Base-by-base conservation (phyloP, 2,888 invertebrate genomes). In the Lottia scabra region DNA sequence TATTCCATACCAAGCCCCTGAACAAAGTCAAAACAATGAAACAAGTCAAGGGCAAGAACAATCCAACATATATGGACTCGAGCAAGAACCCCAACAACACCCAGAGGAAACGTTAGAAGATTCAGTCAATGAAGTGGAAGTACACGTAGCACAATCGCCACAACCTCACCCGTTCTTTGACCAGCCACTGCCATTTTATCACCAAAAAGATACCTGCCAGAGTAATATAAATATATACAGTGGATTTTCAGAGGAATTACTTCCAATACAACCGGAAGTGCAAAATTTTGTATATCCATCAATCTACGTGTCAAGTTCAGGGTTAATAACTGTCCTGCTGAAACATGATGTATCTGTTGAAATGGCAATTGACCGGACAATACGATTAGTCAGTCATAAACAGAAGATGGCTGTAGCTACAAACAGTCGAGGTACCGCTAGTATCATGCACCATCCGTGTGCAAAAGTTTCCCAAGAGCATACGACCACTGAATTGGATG, bases 351-450 rank as follows among this genome's bases (percentile, higher is more conserved):
- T 90, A 13, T 83, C 88, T 13, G 85, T 91, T 10, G 90, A 91
- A 75, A 86, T 90, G 83, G 88, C 89, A 16, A 80, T 89, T 12
- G 90, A 90, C 77, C 81, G 85, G 26, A 86, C 89, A 3, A 82
- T 91, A 43, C 87, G 90, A 5, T 82, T 90, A 44, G 88, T 90
- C 38, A 88, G 87, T 71, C 88, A 88, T 75, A 84, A 85, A 30
- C 84, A 82, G 73, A 85, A 87, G 67, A 85, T 89, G 70, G 87
- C 89, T 67, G 87, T 85, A 0, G 88, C 89, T 8, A 85, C 87
- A 16, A 90, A 86, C 78, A 79, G 80, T 16, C 78, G 84, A 0
- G 90, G 90, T 8, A 86, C 81, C 19, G 77, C 84, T 4, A 85
- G 87, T 63, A 86, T 87, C 71, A 80, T 91, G 27, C 85, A 87